Evolutionary conservation across 1,140 invertebrate species (phyloP).

Genomic region (Cydia amplana): DNA sequence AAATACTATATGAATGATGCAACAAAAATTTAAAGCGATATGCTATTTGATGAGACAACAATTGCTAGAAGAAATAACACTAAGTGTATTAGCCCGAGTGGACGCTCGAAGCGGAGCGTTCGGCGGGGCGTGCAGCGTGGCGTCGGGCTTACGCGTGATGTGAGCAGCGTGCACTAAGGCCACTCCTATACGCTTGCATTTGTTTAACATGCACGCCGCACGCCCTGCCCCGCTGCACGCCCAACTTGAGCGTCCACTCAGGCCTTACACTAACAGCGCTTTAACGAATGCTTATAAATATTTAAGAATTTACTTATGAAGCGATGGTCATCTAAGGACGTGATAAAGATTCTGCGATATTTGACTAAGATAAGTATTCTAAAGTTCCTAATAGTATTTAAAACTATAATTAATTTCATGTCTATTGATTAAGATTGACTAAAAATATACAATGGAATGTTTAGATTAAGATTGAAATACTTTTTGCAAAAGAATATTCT

Average conservation of each 20-base stretch:
- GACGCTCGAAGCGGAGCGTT: too few relatives aligned
- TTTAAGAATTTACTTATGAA: neutral
- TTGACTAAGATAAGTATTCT: neutral
- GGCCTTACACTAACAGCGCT: neutral
- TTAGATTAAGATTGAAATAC: neutral
- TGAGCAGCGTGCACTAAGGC: too few relatives aligned
- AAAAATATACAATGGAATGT: neutral
- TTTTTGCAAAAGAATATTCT: neutral
- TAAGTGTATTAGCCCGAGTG: too few relatives aligned
- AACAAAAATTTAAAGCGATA: constrained; percentile 36
- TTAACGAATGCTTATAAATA: neutral
- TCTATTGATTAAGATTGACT: neutral
- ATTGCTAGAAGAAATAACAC: constrained; percentile 11
- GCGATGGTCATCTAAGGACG: neutral
- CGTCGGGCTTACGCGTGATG: too few relatives aligned
- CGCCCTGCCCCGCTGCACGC: too few relatives aligned
- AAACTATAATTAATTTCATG: neutral
- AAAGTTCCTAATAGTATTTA: neutral
- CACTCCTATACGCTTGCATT: too few relatives aligned
- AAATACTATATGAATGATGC: constrained; percentile 55
- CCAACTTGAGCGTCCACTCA: too few relatives aligned
- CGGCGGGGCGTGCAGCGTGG: too few relatives aligned
- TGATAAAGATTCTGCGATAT: neutral
- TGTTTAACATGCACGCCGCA: too few relatives aligned
- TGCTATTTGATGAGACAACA: constrained; percentile 18